phyloP scores from a whole-genome alignment of 2,888 invertebrate species.

The Venusia cambrica region DNA sequence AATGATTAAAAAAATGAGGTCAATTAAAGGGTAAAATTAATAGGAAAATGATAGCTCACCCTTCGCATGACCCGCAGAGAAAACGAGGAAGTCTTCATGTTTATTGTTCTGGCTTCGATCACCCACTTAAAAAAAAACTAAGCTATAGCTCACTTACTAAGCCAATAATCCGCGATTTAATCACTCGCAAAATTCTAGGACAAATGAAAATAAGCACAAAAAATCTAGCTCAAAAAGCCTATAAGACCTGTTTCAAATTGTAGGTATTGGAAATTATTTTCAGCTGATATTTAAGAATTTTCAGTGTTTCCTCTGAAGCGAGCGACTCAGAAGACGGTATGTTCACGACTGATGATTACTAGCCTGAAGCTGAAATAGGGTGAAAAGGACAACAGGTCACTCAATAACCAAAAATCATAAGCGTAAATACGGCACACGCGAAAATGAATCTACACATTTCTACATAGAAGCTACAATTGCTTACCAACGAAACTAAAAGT shows the following conservation, averaged over 20 bases:
- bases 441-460: conserved; percentile 26
- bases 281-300: conserved; percentile 33
- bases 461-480: conserved; percentile 26
- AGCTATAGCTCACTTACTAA: conserved; percentile 21
- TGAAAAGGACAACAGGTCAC: conserved; percentile 65
- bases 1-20: no score
- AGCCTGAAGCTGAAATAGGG: conserved; percentile 63
- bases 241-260: conserved; percentile 15
- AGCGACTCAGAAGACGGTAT: conserved; percentile 67
- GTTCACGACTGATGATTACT: conserved; percentile 74
- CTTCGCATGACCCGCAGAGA: conserved; percentile 89
- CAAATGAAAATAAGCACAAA: conserved; percentile 15
- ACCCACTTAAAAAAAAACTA: conserved; percentile 41
- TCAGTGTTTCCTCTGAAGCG: conserved; percentile 41
- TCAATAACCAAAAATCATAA: conserved; percentile 41
- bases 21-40: no score
- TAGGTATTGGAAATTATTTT: conserved; percentile 29
- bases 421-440: conserved; percentile 26
- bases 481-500: conserved; percentile 35
- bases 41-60: no score
- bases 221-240: conserved; percentile 1
- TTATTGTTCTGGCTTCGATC: conserved; percentile 54
- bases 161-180: conserved; percentile 28
- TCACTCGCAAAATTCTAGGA: conserved; percentile 33
- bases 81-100: conserved; percentile 90